Evolutionary conservation across 2,888 invertebrate species (phyloP), one percentile per base, ranked within the genome.

Genomic region (Brachylomia viminalis): DNA sequence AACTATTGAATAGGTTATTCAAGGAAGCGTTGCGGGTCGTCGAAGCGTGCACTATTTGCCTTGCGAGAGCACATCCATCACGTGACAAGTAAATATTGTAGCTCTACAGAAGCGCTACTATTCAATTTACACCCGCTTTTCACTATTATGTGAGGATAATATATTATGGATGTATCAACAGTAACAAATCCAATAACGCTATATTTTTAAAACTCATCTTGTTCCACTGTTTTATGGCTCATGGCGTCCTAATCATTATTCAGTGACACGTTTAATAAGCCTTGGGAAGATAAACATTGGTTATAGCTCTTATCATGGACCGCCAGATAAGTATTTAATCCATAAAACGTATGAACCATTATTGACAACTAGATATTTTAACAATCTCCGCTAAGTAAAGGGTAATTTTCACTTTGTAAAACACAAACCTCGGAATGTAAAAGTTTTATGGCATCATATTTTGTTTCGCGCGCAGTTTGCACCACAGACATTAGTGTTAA

Each of bases 61-160:
- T 81, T 75, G 78, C 70, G 54, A 61, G 64, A 76, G 72, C 69
- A 81, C 87, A 89, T 89, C 89, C 83, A 89, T 89, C 89, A 89
- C 75, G 70, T 83, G 77, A 87, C 83, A 66, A 72, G 83, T 79
- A 82, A 86, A 89, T 88, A 88, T 79, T 84, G 75, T 77, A 66
- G 72, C 77, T 80, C 62, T 17, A 73, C 74, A 67, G 73, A 75
- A 72, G 68, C 77, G 80, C 75, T 73, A 30, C 80, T 72, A 65
- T 84, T 82, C 79, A 87, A 88, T 87, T 87, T 80, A 77, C 82
- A 80, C 81, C 61, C 75, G 61, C 66, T 75, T 82, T 79, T 74
- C 75, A 85, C 72, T 75, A 80, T 85, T 87, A 82, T 79, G 65
- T 82, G 27, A 61, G 42, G 59, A 68, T 66, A 65, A 73, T 84